phyloP scores from a whole-genome alignment of 2,797 vertebrate genomes.

The Arnoldichthys spilopterus region DNA sequence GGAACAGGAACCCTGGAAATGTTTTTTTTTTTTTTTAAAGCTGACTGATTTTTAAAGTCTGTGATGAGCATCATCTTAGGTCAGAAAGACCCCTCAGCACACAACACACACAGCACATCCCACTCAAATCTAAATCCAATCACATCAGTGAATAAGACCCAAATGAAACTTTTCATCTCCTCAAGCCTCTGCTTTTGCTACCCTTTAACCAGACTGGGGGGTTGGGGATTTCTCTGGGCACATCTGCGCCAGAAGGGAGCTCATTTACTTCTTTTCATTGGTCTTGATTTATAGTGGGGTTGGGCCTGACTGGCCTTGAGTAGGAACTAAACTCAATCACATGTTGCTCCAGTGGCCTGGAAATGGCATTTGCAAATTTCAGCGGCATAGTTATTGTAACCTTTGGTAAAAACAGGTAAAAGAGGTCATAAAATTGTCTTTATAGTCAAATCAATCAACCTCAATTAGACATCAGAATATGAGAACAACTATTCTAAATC shows the following conservation, averaged over 20 bases:
- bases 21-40: too few species aligned
- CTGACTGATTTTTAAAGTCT: too few species aligned
- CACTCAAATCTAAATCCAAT: slow-evolving; percentile 44
- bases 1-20: not conserved
- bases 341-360: not conserved
- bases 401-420: too few species aligned
- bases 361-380: not conserved
- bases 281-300: slow-evolving; percentile 28
- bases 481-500: too few species aligned
- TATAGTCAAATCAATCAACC: too few species aligned
- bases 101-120: slow-evolving; percentile 14
- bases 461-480: too few species aligned
- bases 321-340: not conserved
- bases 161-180: slow-evolving; percentile 36
- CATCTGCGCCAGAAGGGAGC: slow-evolving; percentile 31
- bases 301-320: not conserved
- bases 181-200: slow-evolving; percentile 26
- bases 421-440: too few species aligned
- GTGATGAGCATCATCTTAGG: not conserved
- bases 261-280: slow-evolving; percentile 46
- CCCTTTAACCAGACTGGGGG: slow-evolving; percentile 29
- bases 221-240: not conserved
- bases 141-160: slow-evolving; percentile 38
- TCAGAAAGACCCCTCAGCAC: slow-evolving; percentile 34
- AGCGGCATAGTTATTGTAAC: too few species aligned